phyloP scores from a whole-genome alignment of 1,140 invertebrate genomes.

The Rhagoletis zephyria region DNA sequence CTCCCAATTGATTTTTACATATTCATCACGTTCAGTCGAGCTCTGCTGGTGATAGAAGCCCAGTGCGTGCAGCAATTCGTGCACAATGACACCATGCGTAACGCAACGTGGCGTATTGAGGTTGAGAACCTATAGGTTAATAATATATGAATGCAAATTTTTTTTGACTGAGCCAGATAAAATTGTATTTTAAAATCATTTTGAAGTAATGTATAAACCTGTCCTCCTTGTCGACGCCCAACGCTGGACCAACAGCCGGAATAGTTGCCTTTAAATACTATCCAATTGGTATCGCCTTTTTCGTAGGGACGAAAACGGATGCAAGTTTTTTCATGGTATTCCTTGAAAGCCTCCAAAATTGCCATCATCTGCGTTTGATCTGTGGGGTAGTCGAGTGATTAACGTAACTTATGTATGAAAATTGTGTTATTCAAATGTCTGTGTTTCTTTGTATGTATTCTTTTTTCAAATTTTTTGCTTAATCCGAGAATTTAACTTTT shows the following conservation, averaged over 20 bases:
- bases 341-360: slow-evolving; percentile 79
- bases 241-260: slow-evolving; percentile 88
- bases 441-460: too few relatives aligned
- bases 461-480: too few relatives aligned
- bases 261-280: slow-evolving; percentile 79
- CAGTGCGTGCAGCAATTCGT: slow-evolving; percentile 81
- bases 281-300: slow-evolving; percentile 77
- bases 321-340: slow-evolving; percentile 83
- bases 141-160: neutral
- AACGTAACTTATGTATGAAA: too few relatives aligned
- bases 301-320: slow-evolving; percentile 82
- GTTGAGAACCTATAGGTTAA: slow-evolving; percentile 73
- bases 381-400: slow-evolving; percentile 55
- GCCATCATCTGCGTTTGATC: slow-evolving; percentile 75
- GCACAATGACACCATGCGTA: slow-evolving; percentile 75
- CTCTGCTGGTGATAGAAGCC: slow-evolving; percentile 86
- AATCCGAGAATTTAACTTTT: too few relatives aligned
- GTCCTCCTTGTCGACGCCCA: slow-evolving; percentile 77
- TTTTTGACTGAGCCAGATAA: neutral
- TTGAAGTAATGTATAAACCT: slow-evolving; percentile 66
- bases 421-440: too few relatives aligned
- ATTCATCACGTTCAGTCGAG: slow-evolving; percentile 80
- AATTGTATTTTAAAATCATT: neutral
- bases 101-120: slow-evolving; percentile 76
- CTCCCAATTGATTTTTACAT: slow-evolving; percentile 79